Base-by-base conservation (phyloP, 1,140 invertebrate genomes). In the Bursaphelenchus mucronatus region DNA sequence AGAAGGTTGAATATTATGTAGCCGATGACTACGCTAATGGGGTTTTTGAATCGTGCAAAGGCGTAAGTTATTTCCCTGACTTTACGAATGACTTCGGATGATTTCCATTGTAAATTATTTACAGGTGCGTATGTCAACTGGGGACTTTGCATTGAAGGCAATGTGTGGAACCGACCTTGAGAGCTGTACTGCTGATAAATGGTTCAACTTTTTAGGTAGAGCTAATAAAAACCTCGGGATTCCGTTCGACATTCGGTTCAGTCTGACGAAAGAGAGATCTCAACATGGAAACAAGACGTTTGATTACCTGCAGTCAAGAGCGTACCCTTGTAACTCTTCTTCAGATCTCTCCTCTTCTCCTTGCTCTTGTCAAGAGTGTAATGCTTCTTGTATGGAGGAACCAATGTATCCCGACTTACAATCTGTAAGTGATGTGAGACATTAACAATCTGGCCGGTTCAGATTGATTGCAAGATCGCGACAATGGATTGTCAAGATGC, bases 211-310 rank as follows among this genome's bases (percentile, higher is more conserved):
- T 63, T 56, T 79, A 21, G 75, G 75, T 19, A 76, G 75, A 11
- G 74, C 73, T 45, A 75, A 75, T 56, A 66, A 73, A 64, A 63
- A 53, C 11, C 46, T 70, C 19, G 51, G 76, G 39, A 55, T 73
- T 64, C 74, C 77, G 1, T 72, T 75, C 50, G 61, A 81, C 46
- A 75, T 75, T 45, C 43, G 76, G 63, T 59, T 75, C n/a, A 53
- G 61, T 39, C 21, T 74, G 19, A 13, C 54, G 21, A 57, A 68
- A 13, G 11, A n/a, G 64, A 30, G 30, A 5, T 30, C 30, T 30
- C 30, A 5, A 1, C 30, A 30, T 30, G 30, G 30, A 5, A 30
- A 30, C 30, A 66, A 64, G 57, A 45, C 46, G 13, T 10, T 4
- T 6, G 50, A 30, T n/a, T 30, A 43, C 59, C 53, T 49, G n/a